A percentile compares a stretch with the other conserved stretches of the same genome.
These are phyloP conservation scores for Tetragnatha montana DNA, from an alignment of 2,888 invertebrate genomes.

Conservation along the genomic window DNA sequence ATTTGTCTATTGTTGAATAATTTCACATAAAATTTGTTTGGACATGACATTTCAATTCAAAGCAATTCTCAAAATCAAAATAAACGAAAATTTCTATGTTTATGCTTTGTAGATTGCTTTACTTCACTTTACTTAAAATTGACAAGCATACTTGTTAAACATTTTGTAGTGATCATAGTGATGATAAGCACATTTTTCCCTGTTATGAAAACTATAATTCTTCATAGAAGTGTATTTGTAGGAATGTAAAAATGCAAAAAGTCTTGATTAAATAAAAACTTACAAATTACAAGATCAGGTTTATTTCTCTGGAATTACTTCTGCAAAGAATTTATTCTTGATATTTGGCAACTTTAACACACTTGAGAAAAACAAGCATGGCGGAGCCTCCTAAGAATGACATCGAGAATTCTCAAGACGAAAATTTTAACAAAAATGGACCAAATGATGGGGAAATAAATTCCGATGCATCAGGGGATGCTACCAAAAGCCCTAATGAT, in stretches of 20 bases:
- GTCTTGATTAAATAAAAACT: neutral
- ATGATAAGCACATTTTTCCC: too few species aligned
- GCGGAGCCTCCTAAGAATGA: constrained; percentile 47
- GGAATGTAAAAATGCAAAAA: too few species aligned
- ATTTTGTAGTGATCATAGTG: too few species aligned
- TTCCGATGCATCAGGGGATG: constrained; percentile 5
- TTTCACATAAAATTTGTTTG: neutral
- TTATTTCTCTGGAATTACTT: neutral
- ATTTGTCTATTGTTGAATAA: neutral
- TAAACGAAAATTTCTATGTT: neutral
- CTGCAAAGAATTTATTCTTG: neutral
- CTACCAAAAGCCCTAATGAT: constrained; percentile 13
- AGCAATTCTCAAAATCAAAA: neutral
- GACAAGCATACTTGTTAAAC: too few species aligned
- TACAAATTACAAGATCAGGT: constrained; percentile 2
- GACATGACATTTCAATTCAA: constrained; percentile 13
- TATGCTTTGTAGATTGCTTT: too few species aligned
- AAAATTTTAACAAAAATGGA: constrained; percentile 37
- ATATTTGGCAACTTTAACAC: constrained; percentile 6
- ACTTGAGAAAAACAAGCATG: constrained; percentile 53
- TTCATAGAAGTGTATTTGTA: neutral
- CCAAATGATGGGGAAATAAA: constrained; percentile 21
- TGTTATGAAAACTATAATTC: neutral
- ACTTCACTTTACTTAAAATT: too few species aligned
- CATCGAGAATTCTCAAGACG: constrained; percentile 13